Percentiles rank a stretch among this genome's conserved stretches.
phyloP scores from a whole-genome alignment of 2,797 vertebrate species.

The Silurus aristotelis region DNA sequence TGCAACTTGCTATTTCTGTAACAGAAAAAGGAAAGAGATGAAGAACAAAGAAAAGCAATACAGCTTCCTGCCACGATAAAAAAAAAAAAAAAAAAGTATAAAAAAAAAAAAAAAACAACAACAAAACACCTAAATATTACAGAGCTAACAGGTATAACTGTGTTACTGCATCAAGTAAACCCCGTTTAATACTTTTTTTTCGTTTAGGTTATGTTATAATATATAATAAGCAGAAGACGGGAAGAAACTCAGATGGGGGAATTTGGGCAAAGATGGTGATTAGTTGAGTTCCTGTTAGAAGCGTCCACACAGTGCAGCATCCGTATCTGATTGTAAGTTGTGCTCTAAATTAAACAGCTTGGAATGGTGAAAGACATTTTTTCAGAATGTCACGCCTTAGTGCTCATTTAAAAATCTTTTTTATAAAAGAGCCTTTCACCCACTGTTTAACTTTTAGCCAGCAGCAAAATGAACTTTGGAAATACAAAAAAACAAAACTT shows the following conservation, averaged over 20 bases:
- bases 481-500: background rate
- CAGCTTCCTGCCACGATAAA: slow-evolving; percentile 21
- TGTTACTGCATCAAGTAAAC: slow-evolving; percentile 32
- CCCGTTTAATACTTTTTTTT: slow-evolving; percentile 30
- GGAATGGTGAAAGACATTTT: slow-evolving; percentile 5
- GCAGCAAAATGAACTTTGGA: background rate
- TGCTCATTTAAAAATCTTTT: no score
- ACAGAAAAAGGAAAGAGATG: background rate
- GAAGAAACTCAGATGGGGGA: slow-evolving; percentile 15
- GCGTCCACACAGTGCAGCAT: background rate
- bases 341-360: slow-evolving; percentile 17
- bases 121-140: slow-evolving; percentile 26
- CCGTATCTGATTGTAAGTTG: slow-evolving; percentile 29
- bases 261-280: background rate
- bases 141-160: slow-evolving; percentile 39
- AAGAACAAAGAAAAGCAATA: background rate
- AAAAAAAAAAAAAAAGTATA: no score
- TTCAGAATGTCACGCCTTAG: no score
- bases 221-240: slow-evolving; percentile 28
- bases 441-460: slow-evolving; percentile 7
- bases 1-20: slow-evolving; percentile 33
- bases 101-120: no score
- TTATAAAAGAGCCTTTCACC: background rate
- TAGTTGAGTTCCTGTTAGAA: background rate
- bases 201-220: slow-evolving; percentile 45